These are phyloP conservation scores for Cerastis rubricosa DNA, from an alignment of 2,888 invertebrate species.

Conservation along the genomic window DNA sequence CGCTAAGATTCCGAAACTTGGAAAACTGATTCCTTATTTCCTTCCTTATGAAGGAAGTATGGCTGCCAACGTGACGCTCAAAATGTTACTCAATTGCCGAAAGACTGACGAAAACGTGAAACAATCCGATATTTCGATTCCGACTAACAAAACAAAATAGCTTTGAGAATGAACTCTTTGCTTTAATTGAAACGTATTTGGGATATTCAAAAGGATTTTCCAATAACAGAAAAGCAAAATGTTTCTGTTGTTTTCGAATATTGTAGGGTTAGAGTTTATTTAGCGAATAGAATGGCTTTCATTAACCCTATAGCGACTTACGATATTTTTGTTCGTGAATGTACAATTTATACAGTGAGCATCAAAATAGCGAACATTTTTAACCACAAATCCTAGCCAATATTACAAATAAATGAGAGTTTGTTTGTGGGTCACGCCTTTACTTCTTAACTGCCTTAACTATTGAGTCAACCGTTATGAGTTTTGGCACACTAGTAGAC, in stretches of 20 bases:
- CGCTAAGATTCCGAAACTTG: background rate
- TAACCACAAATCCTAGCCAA: background rate
- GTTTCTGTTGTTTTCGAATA: constrained; percentile 18
- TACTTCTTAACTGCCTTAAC: background rate
- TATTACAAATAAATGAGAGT: background rate
- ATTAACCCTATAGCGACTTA: background rate
- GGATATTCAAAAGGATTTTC: constrained; percentile 35
- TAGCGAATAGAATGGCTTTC: constrained; percentile 8
- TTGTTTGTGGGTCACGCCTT: background rate
- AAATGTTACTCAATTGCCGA: constrained; percentile 34
- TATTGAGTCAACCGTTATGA: background rate
- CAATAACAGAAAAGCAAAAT: constrained; percentile 28
- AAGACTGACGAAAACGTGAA: constrained; percentile 38
- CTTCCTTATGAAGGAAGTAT: constrained; percentile 11
- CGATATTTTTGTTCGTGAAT: background rate
- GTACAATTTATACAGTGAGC: background rate
- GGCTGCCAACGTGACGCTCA: constrained; percentile 17
- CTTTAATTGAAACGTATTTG: constrained; percentile 48
- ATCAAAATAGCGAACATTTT: background rate
- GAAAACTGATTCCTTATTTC: constrained; percentile 10
- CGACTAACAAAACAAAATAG: constrained; percentile 14
- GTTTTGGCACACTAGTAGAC: background rate
- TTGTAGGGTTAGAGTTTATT: constrained; percentile 1
- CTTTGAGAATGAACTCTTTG: constrained; percentile 38
- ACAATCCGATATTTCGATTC: constrained; percentile 30